Base-by-base conservation (phyloP, 64 coral and sea anemone species). In the Exaiptasia diaphana region DNA sequence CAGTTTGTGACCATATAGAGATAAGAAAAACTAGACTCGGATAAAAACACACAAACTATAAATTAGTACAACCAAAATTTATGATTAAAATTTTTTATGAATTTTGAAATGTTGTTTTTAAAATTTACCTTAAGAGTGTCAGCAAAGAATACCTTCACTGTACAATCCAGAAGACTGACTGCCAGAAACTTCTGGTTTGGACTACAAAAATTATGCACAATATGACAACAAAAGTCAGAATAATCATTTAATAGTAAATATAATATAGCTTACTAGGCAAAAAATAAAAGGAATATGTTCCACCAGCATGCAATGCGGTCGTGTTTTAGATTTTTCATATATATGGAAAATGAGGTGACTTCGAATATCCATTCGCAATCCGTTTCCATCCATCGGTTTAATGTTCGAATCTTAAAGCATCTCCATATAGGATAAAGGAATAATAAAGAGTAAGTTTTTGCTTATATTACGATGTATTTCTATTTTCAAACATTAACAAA, bases 111-210 rank as follows among this genome's bases (percentile, higher is more conserved):
- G n/a, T n/a, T n/a, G n/a, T n/a, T n/a, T n/a, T n/a, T n/a, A n/a
- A n/a, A 22, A 87, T 43, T 56, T 80, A 99, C 95, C 90, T 99
- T 99, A 5, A 99, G 41, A 14, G 89, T 93, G 50, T 99, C 95
- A 1, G 95, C 90, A 80, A 99, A 99, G 58, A 99, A 99, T n/a
- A 99, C 74, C 57, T 99, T 99, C 41, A 99, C 81, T 2, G 95
- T 99, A 75, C 80, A 99, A 72, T 99, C 95, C 27, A 99, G 81
- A 26, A 99, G 70, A 57, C 83, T 83, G 4, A 99, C 89, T 38
- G 95, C 95, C 34, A 99, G 57, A 24, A 99, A 75, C 52, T 75
- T 88, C 71, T 99, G 95, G 54, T 93, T 80, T 1, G 89, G 80
- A 58, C 95, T 99, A 33, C 23, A 74, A 85, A 78, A 52, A 28